Conservation (phyloP, 2,113 vertebrate species). For the Ginglymostoma cirratum region DNA sequence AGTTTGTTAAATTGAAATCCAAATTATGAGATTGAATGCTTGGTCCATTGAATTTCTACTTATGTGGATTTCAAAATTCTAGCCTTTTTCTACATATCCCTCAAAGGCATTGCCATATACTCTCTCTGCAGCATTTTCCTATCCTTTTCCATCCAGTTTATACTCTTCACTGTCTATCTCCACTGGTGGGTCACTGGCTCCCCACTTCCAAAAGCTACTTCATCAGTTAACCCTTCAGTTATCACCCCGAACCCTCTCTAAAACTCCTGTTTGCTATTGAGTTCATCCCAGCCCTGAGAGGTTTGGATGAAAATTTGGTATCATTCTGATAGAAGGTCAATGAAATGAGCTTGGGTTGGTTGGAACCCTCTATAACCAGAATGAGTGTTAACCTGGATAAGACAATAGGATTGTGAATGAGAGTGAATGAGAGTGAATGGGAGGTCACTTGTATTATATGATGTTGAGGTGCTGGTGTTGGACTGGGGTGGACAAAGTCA, state of each 20-base stretch:
- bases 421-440: not conserved
- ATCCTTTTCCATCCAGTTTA: too few species aligned
- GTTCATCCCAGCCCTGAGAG: not conserved
- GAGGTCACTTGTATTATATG: not conserved
- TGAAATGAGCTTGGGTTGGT: not conserved
- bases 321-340: not conserved
- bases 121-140: not conserved
- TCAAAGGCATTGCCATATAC: not conserved
- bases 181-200: too few species aligned
- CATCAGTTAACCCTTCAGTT: not conserved
- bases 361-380: not conserved
- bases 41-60: not conserved
- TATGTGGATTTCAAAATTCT: conserved; percentile 2
- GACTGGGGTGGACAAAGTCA: too few species aligned
- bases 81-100: not conserved
- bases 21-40: not conserved
- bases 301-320: not conserved
- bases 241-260: not conserved
- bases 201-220: not conserved
- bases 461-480: too few species aligned
- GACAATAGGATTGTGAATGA: not conserved
- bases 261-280: not conserved
- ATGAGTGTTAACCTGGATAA: not conserved
- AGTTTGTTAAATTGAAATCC: not conserved
- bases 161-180: not conserved